Evolutionary conservation across 2,888 invertebrate species (phyloP).

Genomic region (Dynastes grantii): DNA sequence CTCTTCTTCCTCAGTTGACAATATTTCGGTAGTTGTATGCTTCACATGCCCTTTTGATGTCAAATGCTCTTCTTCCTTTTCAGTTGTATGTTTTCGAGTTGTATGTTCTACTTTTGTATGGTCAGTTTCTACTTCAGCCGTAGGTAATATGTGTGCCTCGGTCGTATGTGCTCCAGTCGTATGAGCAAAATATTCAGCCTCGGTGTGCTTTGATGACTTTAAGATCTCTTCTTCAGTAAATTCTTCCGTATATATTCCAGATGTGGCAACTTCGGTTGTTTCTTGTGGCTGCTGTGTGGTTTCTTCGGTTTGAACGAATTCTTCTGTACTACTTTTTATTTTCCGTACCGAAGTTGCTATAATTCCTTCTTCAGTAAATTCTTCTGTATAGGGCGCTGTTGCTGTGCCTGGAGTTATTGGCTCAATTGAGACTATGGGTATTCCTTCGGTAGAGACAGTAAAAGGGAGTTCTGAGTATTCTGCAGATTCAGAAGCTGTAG

Average conservation of each 20-base stretch:
- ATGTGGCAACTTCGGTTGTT: neutral
- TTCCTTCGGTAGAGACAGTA: too few species aligned
- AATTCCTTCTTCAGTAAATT: constrained; percentile 15
- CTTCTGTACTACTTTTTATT: neutral
- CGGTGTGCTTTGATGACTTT: neutral
- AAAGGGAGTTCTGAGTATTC: too few species aligned
- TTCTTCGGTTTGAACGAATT: neutral
- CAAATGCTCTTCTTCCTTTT: neutral
- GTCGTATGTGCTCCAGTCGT: constrained; percentile 2
- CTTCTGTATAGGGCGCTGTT: neutral
- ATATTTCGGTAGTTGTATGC: neutral
- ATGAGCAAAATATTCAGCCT: neutral
- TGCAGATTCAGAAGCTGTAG: too few species aligned
- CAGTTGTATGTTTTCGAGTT: neutral
- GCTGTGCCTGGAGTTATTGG: neutral
- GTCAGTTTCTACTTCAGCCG: neutral
- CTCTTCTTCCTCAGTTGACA: neutral
- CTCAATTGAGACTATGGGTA: too few species aligned
- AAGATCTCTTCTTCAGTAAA: constrained; percentile 2
- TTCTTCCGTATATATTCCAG: neutral
- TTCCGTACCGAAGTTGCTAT: neutral
- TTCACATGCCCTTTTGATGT: neutral
- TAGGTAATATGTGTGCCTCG: neutral
- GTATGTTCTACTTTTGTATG: neutral
- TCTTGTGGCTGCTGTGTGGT: neutral